Base-by-base conservation (phyloP, 2,113 vertebrate genomes). In the Oxyura jamaicensis region DNA sequence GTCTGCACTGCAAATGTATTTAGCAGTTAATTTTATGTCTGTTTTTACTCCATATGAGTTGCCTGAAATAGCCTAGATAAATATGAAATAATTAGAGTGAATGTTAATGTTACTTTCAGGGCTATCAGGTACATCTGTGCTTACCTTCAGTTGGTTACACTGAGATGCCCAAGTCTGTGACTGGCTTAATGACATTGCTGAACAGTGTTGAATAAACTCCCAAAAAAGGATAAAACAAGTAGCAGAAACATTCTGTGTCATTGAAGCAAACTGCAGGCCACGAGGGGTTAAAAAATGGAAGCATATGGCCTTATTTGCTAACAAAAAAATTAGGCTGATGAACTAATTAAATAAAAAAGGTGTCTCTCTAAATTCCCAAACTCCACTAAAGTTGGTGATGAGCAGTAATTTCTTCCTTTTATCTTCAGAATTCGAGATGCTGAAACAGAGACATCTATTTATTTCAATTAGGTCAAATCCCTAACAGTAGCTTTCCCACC, bases 151-250 rank as follows among this genome's bases (percentile, higher is more conserved):
- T 7, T 0, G 0, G 56, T 85, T 87, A 56, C 87, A 65, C 58
- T 1, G n/a, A 55, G 78, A 41, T 95, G 77, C 84, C 71, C 72
- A 22, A 28, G 58, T 60, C 33, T 65, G 69, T 89, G 59, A 39
- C 41, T 53, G 78, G 31, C 14, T 52, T 59, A 9, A 33, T 59
- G 74, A 69, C 18, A 2, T 59, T 63, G 62, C 86, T 76, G 62
- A 88, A 65, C 72, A 84, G 94, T 95, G 93, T 23, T 95, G 87
- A 83, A 90, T 91, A 69, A 95, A 91, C 90, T 96, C 50, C 82
- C 87, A 1, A 39, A 39, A 36, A 73, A 29, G 50, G 66, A 17
- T 31, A 71, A 44, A 71, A 76, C 3, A 23, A 76, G 52, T 5
- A 19, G 9, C 35, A 72, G 41, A 26, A 63, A 2, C 8, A 58